Base-by-base conservation (phyloP, 2,888 invertebrate genomes). In the Syritta pipiens region DNA sequence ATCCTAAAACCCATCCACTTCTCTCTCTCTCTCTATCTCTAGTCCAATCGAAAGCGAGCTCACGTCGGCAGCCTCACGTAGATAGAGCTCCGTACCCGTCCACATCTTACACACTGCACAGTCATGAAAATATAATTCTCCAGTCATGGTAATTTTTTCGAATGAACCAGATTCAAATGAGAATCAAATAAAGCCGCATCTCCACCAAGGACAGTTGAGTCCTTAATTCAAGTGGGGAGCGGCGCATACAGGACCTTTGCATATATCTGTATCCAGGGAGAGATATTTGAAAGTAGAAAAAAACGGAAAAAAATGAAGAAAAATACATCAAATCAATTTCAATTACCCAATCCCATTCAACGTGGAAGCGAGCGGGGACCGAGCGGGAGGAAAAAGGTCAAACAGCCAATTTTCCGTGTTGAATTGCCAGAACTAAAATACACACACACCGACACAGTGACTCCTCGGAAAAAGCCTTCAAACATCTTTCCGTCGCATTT, bases 401-500 rank as follows among this genome's bases (percentile, higher is more conserved):
- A 68, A 53, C 55, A 26, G 62, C 28, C 69, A 44, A 55, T 76
- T 69, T 62, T 49, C 19, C 10, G 6, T 46, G 10, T 10, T 12
- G 26, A 44, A 53, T 37, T 53, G 30, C 22, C 2, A 19, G 20
- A 40, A 53, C 40, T 42, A 14, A 17, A 40, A 68, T 26, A 32
- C 44, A 40, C 6, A 14, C n/a, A 53, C 6, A n/a, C 17, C 12
- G 10, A 32, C n/a, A 35, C 20, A 74, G 22, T 44, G n/a, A 12
- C 30, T 4, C n/a, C 1, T 17, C 14, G 24, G 26, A 62, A 69
- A 30, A n/a, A n/a, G n/a, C 60, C 32, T 76, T 62, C 35, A 62
- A 69, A 68, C 48, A 76, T 76, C 74, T 69, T 76, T 62, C 62
- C 32, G 26, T 62, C 55, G 62, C 62, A 48, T 57, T 76, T 55